These are phyloP conservation scores for Orchestes rusci DNA, from an alignment of 2,888 invertebrate genomes.

Conservation along the genomic window DNA sequence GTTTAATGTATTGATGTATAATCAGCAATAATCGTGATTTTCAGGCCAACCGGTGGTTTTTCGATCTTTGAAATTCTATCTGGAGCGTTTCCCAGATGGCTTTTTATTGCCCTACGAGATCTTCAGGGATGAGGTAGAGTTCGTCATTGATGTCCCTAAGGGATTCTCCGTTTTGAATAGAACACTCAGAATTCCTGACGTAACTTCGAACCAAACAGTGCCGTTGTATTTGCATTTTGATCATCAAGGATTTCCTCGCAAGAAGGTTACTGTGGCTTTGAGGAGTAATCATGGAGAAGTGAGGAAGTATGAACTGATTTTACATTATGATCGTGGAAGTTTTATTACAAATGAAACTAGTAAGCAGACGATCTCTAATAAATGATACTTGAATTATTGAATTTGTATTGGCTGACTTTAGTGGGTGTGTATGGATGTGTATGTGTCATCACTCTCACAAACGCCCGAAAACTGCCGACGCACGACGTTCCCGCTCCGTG, in stretches of 20 bases:
- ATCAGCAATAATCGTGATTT: too few relatives aligned
- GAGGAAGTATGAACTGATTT: conserved; percentile 24
- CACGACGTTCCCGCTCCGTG: too few relatives aligned
- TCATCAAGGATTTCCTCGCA: neutral
- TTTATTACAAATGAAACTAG: too few relatives aligned
- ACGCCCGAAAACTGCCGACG: too few relatives aligned
- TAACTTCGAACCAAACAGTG: conserved; percentile 18
- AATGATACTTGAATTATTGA: neutral
- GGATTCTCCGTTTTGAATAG: neutral
- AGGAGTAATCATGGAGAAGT: conserved; percentile 25
- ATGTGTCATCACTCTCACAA: too few relatives aligned
- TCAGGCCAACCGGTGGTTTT: conserved; percentile 11
- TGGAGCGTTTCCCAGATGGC: conserved; percentile 13
- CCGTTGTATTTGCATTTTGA: conserved; percentile 28
- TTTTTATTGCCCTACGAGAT: conserved; percentile 11
- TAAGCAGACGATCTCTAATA: too few relatives aligned
- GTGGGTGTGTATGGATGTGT: too few relatives aligned
- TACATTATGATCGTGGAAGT: conserved; percentile 17
- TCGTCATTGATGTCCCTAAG: neutral
- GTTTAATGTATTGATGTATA: too few relatives aligned
- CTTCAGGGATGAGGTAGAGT: conserved; percentile 12
- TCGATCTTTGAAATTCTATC: conserved; percentile 11
- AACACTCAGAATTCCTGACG: conserved; percentile 19
- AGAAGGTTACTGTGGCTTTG: conserved; percentile 18
- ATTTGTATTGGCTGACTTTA: too few relatives aligned